Percentiles rank a stretch among this genome's conserved stretches.
Evolutionary conservation across 2,113 vertebrate species (phyloP).

Genomic region (Ariopsis seemanni): DNA sequence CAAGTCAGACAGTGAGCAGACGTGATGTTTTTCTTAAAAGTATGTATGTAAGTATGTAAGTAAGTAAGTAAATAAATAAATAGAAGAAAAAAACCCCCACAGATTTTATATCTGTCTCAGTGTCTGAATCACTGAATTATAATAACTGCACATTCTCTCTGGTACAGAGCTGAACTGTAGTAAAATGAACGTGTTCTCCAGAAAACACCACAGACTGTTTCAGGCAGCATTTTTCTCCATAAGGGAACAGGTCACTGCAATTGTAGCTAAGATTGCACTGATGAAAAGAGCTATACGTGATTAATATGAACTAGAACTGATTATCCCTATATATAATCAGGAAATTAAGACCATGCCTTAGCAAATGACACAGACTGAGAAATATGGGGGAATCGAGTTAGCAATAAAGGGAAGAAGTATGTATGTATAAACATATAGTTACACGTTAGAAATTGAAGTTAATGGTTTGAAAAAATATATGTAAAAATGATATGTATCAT

Average conservation of each 20-base stretch:
- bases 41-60: not conserved
- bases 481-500: not conserved
- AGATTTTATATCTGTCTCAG: conserved; percentile 6
- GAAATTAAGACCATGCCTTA: not conserved
- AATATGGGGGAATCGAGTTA: not conserved
- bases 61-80: not conserved
- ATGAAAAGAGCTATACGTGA: not conserved
- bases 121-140: not conserved
- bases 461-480: not conserved
- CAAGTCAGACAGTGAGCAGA: not conserved
- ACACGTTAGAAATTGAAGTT: not conserved
- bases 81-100: not conserved
- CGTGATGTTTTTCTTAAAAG: not conserved
- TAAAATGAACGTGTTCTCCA: not conserved
- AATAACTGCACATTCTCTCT: not conserved
- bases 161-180: not conserved
- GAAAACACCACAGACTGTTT: conserved; percentile 24
- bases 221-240: not conserved
- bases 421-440: conserved; percentile 8
- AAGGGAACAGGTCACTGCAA: not conserved
- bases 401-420: not conserved
- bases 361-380: not conserved
- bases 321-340: not conserved
- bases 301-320: not conserved
- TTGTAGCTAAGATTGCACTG: not conserved